Evolutionary conservation across 2,888 invertebrate species (phyloP), one percentile per base, ranked within the genome.

Genomic region (Aradus depressus): DNA sequence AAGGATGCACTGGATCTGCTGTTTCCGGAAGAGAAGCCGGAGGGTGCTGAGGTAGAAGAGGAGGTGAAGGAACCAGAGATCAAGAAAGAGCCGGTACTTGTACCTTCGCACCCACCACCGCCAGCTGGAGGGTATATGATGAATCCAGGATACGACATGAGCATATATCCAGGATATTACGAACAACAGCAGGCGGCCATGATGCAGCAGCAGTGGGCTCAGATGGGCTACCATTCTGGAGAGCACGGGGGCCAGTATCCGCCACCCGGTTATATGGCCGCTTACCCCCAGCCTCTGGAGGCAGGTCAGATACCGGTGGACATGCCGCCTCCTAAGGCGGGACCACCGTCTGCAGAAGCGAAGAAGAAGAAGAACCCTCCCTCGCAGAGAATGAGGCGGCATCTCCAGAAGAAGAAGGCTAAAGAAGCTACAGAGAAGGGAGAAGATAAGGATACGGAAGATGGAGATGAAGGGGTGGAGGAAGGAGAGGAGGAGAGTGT

Each of bases 1-100:
- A 79, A 79, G 56, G 79, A 79, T 49, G 79, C 80, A 1, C 68
- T 80, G 3, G 76, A 79, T 63, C 78, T 79, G 28, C 76, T 80
- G 49, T 80, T 79, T 66, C 79, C 80, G 1, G 73, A 73, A 25
- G 69, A 68, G 28, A 63, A 63, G 34, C 44, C 44, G 35, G 37
- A n/a, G 3, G 44, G 51, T 5, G 22, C 18, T 14, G 25, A 44
- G 26, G 39, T 38, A 21, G 53, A 48, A 32, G 44, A 16, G 39
- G 55, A 50, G 38, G 45, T 25, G 34, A 32, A 45, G 31, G 42
- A 45, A 8, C 28, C 25, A 10, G 50, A 42, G 31, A 44, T 49
- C 10, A 37, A 26, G 26, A 44, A 43, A 21, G 31, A 25, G 21
- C 14, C 43, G 10, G 39, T 34, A 4, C 16, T 41, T 19, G 39